phyloP scores from a whole-genome alignment of 2,797 vertebrate species.

The Rhinichthys osculus region DNA sequence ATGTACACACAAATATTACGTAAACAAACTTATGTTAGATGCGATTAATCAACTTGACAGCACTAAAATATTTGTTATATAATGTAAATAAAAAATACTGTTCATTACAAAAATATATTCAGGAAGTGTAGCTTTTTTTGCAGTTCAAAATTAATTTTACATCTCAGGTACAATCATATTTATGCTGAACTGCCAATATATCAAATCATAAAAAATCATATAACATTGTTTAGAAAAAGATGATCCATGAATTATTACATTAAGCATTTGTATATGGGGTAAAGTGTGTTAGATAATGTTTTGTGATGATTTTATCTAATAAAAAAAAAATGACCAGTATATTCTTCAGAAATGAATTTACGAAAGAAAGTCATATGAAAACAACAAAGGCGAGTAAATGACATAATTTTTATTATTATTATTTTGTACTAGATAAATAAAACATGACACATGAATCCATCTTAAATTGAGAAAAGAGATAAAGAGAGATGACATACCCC shows the following conservation, averaged over 20 bases:
- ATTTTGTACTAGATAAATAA: background rate
- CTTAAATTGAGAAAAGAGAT: background rate
- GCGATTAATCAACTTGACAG: no score
- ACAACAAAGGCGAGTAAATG: background rate
- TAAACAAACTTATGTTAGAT: no score
- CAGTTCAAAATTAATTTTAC: background rate
- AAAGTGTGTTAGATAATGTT: background rate
- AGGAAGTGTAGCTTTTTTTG: background rate
- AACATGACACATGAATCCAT: background rate
- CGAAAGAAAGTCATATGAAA: background rate
- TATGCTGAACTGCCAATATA: background rate
- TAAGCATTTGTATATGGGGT: background rate
- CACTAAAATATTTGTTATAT: background rate
- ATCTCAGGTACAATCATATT: background rate
- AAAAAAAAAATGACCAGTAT: background rate
- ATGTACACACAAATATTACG: no score
- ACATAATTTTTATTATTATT: background rate
- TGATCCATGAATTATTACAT: background rate
- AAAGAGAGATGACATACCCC: constrained; percentile 78
- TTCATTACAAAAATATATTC: background rate
- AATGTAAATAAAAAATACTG: no score
- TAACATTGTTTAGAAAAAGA: background rate
- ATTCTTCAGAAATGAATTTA: background rate
- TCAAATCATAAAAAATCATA: background rate
- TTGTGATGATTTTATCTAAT: background rate